phyloP scores from a whole-genome alignment of 2,797 vertebrate genomes.

The Varecia variegata region DNA sequence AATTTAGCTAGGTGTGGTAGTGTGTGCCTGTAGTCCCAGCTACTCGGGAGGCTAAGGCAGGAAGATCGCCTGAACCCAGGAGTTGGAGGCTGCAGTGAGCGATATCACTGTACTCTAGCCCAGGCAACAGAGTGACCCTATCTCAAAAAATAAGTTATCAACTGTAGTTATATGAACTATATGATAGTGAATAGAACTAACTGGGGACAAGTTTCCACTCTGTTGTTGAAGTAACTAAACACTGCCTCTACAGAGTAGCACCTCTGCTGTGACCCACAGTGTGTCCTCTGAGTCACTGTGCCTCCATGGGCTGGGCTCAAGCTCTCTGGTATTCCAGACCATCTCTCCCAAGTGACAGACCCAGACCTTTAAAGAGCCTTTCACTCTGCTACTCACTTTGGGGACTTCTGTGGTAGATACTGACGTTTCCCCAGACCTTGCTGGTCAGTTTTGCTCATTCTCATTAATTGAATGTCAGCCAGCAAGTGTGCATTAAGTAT shows the following conservation, averaged over 20 bases:
- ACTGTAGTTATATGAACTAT: neutral
- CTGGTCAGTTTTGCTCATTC: neutral
- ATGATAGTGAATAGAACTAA: neutral
- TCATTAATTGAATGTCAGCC: neutral
- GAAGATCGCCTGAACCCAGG: too few species aligned
- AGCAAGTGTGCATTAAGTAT: neutral
- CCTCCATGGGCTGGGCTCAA: neutral
- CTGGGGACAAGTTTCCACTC: neutral
- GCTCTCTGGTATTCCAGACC: neutral
- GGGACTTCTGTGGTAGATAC: neutral
- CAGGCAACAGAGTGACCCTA: too few species aligned
- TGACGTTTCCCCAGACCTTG: neutral
- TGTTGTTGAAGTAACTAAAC: neutral
- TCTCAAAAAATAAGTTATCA: neutral
- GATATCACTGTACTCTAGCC: too few species aligned
- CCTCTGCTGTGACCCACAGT: neutral
- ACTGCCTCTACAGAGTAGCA: neutral
- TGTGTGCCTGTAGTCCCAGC: too few species aligned
- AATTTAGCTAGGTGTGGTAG: too few species aligned
- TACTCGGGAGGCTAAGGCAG: too few species aligned
- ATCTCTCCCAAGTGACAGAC: neutral
- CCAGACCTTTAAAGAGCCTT: neutral
- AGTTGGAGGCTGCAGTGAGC: too few species aligned
- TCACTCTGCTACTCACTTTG: neutral
- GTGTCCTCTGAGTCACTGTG: neutral